These are phyloP conservation scores for Drosophila greeni DNA, from an alignment of 2,888 invertebrate genomes.

Conservation along the genomic window DNA sequence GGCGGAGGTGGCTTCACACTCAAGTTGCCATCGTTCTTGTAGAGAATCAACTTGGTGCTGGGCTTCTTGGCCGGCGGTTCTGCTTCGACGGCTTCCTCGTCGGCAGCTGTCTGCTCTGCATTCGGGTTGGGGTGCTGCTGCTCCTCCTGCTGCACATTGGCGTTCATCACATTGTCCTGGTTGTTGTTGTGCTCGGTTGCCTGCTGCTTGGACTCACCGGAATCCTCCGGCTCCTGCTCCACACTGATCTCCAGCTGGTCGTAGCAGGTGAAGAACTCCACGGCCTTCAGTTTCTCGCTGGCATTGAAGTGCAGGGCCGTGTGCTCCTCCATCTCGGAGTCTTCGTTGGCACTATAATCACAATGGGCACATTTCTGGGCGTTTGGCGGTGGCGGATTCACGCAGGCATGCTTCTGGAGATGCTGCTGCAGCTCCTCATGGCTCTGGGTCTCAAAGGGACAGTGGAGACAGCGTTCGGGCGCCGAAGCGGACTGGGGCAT, in stretches of 20 bases:
- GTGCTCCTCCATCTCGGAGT: conserved; percentile 88
- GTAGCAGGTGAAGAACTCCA: conserved; percentile 77
- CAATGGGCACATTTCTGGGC: conserved; percentile 89
- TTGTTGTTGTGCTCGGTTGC: conserved; percentile 65
- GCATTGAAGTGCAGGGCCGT: conserved; percentile 86
- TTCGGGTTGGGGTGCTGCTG: neutral
- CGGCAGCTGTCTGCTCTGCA: neutral
- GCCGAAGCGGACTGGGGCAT: conserved; percentile 53
- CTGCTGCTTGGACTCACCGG: conserved; percentile 5
- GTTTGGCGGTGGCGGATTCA: conserved; percentile 72
- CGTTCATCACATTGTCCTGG: conserved; percentile 73
- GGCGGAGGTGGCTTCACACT: conserved; percentile 66
- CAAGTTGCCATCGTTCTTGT: conserved; percentile 73
- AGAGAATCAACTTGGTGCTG: conserved; percentile 72
- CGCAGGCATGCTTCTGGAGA: conserved; percentile 84
- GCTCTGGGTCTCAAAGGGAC: conserved; percentile 88
- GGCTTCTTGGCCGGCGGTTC: conserved; percentile 46
- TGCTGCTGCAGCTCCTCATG: conserved; percentile 87
- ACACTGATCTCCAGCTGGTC: conserved; percentile 77
- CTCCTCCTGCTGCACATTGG: conserved; percentile 59
- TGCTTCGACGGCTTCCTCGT: neutral
- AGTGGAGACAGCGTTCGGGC: conserved; percentile 83
- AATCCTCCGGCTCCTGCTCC: conserved; percentile 49
- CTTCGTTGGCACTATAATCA: conserved; percentile 88
- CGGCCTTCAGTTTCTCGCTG: conserved; percentile 74